phyloP scores from a whole-genome alignment of 2,797 vertebrate species.

The Sphenodon punctatus region DNA sequence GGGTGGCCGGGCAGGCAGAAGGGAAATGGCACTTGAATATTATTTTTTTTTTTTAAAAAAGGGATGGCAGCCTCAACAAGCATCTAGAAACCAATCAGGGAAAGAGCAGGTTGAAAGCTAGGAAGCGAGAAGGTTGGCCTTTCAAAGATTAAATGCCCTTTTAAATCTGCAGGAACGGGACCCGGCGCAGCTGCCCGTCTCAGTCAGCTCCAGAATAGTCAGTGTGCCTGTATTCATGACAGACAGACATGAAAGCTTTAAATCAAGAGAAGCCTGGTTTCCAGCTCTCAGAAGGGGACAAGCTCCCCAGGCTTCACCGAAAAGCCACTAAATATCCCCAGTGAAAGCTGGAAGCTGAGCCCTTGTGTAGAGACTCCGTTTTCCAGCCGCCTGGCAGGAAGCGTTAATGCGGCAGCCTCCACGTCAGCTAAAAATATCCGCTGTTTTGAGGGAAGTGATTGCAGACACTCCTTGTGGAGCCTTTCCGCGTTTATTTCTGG shows the following conservation, averaged over 20 bases:
- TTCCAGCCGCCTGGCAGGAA: neutral
- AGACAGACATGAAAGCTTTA: too few species aligned
- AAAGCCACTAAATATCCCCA: neutral
- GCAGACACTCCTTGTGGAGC: neutral
- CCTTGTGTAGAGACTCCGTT: neutral
- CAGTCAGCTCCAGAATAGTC: neutral
- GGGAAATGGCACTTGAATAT: too few species aligned
- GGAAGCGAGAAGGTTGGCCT: neutral
- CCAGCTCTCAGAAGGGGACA: neutral
- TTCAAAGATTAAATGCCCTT: rapidly evolving
- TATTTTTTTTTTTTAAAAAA: too few species aligned
- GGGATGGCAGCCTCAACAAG: rapidly evolving
- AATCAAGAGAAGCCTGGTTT: too few species aligned
- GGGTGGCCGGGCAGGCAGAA: too few species aligned
- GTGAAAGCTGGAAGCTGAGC: neutral
- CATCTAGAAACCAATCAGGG: rapidly evolving
- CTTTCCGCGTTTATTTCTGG: slow-evolving; percentile 19
- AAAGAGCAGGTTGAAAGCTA: neutral
- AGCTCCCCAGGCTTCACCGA: too few species aligned
- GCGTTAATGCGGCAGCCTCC: neutral
- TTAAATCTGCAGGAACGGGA: neutral
- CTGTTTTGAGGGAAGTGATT: slow-evolving; percentile 9
- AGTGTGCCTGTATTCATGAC: neutral
- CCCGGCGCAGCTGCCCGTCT: neutral
- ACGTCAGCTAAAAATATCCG: neutral